Base-by-base conservation (phyloP, 2,113 vertebrate genomes). In the Galeopterus variegatus region DNA sequence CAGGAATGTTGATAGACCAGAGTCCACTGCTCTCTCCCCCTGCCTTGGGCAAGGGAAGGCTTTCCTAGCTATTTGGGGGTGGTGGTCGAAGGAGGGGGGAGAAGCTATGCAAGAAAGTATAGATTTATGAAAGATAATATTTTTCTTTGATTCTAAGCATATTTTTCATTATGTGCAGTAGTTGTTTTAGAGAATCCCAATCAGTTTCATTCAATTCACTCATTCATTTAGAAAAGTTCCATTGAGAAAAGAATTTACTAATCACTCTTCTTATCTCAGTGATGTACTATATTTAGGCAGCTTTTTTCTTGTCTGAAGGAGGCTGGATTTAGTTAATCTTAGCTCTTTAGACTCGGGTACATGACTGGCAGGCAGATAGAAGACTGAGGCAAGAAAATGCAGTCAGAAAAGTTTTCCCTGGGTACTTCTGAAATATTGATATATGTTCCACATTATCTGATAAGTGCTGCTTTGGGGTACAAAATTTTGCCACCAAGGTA, bases 161-260 rank as follows among this genome's bases (percentile, higher is more conserved):
- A 67, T 36, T 94, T 94, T 72, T 93, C 31, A 80, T 82, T 77
- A 73, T 79, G 31, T 28, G 3, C 11, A 50, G 95, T 89, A 90
- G 90, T 60, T 89, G 21, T 82, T 90, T 89, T 56, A 87, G 69
- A 97, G 56, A 89, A 94, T 75, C 31, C 50, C 50, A 93, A 31
- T 94, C 67, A 93, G 23, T 84, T 84, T 95, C 60, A 93, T 88
- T 56, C 65, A 73, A 33, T 85, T 85, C 36, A 76, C 21, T 62
- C 79, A 91, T 65, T 80, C 48, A 62, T 85, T 94, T 56, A 69
- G n/a, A 33, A 91, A 85, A 33, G 50, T 91, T 58, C 52, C 36
- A 58, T 0, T 60, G 69, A 97, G 45, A 15, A 89, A 80, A 86
- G 60, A 89, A 52, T 15, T 92, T 79, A 54, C 50, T 93, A 93